phyloP scores from a whole-genome alignment of 2,888 invertebrate species.

The Polia nebulosa region DNA sequence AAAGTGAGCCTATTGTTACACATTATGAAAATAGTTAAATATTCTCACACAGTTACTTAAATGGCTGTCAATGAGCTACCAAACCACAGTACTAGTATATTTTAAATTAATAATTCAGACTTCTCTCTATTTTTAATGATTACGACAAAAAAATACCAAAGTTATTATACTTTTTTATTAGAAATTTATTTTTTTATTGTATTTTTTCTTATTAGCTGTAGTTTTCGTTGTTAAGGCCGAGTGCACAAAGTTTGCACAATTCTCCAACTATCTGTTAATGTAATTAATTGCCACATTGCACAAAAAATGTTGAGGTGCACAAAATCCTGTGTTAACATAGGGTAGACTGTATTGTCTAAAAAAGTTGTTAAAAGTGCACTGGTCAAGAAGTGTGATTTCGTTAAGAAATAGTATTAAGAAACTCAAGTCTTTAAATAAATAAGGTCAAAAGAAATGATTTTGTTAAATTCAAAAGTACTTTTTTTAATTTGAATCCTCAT shows the following conservation, averaged over 20 bases:
- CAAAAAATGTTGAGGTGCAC: constrained; percentile 26
- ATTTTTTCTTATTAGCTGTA: constrained; percentile 32
- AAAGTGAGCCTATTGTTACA: too few relatives aligned
- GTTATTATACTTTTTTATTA: constrained; percentile 53
- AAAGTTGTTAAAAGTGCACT: constrained; percentile 8
- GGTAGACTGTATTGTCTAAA: not conserved
- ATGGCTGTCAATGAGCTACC: too few relatives aligned
- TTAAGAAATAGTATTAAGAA: not conserved
- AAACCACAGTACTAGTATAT: constrained; percentile 21
- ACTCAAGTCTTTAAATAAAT: too few relatives aligned
- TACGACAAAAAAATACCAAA: constrained; percentile 54
- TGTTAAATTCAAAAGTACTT: too few relatives aligned
- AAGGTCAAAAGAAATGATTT: too few relatives aligned
- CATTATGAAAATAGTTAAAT: too few relatives aligned
- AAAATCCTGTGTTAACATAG: constrained; percentile 1
- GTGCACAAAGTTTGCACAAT: constrained; percentile 37
- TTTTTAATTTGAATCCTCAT: too few relatives aligned
- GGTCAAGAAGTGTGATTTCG: constrained; percentile 1
- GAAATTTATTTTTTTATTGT: constrained; percentile 48
- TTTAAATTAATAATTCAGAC: constrained; percentile 23
- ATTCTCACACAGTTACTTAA: too few relatives aligned
- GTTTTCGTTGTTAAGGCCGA: constrained; percentile 25
- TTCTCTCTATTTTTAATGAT: constrained; percentile 54
- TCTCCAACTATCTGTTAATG: constrained; percentile 7
- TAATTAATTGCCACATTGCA: constrained; percentile 15